These are phyloP conservation scores for Drosophila yakuba DNA, from an alignment of 1,140 invertebrate genomes.

Conservation along the genomic window DNA sequence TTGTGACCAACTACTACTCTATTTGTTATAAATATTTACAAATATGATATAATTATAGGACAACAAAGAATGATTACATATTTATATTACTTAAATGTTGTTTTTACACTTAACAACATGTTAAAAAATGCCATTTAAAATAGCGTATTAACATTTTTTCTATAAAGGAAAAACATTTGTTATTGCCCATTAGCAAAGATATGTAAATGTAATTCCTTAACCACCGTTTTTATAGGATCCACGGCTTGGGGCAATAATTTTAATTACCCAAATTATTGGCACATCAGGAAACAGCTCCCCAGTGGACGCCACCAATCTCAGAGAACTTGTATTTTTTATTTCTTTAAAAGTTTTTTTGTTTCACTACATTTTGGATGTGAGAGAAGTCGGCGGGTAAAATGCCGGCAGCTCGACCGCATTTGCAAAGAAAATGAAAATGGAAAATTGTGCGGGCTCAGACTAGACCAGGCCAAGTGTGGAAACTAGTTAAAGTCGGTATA, in stretches of 20 bases:
- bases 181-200: background rate
- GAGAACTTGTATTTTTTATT: constrained; percentile 6
- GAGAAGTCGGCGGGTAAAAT: constrained; percentile 16
- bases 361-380: constrained; percentile 32
- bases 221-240: background rate
- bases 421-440: constrained; percentile 79
- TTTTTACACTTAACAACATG: too few relatives aligned
- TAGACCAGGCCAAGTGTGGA: constrained; percentile 81
- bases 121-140: too few relatives aligned
- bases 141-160: too few relatives aligned
- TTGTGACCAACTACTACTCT: background rate
- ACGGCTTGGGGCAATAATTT: constrained; percentile 28
- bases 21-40: background rate
- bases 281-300: constrained; percentile 24
- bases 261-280: constrained; percentile 43
- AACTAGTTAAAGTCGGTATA: constrained; percentile 79
- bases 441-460: constrained; percentile 77
- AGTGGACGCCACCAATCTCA: constrained; percentile 6
- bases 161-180: too few relatives aligned
- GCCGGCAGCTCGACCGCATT: constrained; percentile 62
- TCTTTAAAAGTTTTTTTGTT: constrained; percentile 7
- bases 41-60: background rate
- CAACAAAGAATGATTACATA: too few relatives aligned
- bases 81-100: too few relatives aligned
- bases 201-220: background rate